Percentiles rank a stretch among this genome's conserved stretches.
Conservation (phyloP, 2,797 vertebrate species). For the Karalla daura region DNA sequence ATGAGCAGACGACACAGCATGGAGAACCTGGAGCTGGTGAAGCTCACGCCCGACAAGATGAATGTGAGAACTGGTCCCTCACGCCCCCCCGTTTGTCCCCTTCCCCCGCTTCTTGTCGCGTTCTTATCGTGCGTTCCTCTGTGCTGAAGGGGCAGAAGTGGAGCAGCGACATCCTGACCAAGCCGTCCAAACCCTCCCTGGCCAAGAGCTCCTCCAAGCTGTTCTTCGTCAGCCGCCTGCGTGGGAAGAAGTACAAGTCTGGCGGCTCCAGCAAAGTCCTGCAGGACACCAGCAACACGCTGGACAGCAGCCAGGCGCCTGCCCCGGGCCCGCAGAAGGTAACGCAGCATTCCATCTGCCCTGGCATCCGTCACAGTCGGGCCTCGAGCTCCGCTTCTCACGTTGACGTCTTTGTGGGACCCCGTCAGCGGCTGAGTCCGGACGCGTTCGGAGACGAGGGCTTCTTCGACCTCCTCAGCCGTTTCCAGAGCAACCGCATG, state of each 20-base stretch:
- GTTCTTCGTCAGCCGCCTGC: constrained; percentile 94
- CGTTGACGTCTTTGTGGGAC: background rate
- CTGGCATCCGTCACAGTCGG: too few species aligned
- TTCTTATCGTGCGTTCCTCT: constrained; percentile 9
- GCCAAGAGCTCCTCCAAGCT: constrained; percentile 93
- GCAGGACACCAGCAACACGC: constrained; percentile 94
- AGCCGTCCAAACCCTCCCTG: constrained; percentile 90
- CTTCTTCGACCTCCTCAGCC: constrained; percentile 96
- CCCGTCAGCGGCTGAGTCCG: constrained; percentile 83
- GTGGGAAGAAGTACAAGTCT: constrained; percentile 93
- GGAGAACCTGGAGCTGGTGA: constrained; percentile 98
- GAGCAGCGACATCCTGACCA: constrained; percentile 92
- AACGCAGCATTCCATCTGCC: too few species aligned
- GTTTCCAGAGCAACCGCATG: constrained; percentile 98
- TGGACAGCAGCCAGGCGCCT: constrained; percentile 77
- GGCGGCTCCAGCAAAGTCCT: constrained; percentile 88
- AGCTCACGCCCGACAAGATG: constrained; percentile 96
- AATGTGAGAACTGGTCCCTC: constrained; percentile 61
- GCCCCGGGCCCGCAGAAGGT: constrained; percentile 87
- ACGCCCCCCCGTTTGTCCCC: background rate
- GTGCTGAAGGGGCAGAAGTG: constrained; percentile 90
- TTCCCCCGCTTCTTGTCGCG: background rate
- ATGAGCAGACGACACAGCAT: constrained; percentile 93
- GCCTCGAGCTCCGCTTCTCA: background rate
- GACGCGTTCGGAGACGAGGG: constrained; percentile 91